phyloP scores from a whole-genome alignment of 2,888 invertebrate genomes.

The Cryptus armator region DNA sequence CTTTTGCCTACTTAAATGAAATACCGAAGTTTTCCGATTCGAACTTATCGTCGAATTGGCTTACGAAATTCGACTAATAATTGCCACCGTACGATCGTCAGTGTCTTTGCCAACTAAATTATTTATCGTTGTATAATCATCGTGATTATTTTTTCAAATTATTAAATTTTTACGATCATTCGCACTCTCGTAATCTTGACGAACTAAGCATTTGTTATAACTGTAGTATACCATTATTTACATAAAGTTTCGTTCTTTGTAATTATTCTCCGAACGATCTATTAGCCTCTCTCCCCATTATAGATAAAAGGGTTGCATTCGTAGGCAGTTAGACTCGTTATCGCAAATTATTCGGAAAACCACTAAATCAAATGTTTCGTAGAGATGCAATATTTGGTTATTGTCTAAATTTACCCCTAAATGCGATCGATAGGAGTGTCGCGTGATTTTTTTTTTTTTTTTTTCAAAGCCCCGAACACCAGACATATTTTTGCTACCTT shows the following conservation, averaged over 20 bases:
- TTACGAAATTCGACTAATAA: constrained; percentile 10
- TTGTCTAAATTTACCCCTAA: background rate
- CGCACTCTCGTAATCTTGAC: constrained; percentile 24
- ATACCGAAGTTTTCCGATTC: constrained; percentile 35
- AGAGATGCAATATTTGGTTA: background rate
- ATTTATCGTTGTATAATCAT: constrained; percentile 10
- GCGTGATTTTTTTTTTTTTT: no score
- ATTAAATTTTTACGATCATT: constrained; percentile 3
- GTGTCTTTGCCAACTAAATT: constrained; percentile 7
- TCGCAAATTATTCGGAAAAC: background rate
- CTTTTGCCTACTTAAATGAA: constrained; percentile 39
- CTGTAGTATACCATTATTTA: background rate
- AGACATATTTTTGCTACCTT: background rate
- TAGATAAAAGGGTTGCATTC: constrained; percentile 6
- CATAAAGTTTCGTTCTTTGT: background rate
- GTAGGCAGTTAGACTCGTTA: background rate
- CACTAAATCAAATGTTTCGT: background rate
- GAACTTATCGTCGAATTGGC: constrained; percentile 17
- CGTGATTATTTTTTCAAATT: constrained; percentile 14
- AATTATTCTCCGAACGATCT: background rate
- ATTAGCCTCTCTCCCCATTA: background rate
- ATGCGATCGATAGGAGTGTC: background rate
- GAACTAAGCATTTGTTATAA: background rate
- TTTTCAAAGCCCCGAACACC: no score
- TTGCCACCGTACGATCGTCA: background rate